Percentiles rank a stretch among this genome's conserved stretches.
phyloP scores from a whole-genome alignment of 2,888 invertebrate species.

The Drosophila peninsularis region DNA sequence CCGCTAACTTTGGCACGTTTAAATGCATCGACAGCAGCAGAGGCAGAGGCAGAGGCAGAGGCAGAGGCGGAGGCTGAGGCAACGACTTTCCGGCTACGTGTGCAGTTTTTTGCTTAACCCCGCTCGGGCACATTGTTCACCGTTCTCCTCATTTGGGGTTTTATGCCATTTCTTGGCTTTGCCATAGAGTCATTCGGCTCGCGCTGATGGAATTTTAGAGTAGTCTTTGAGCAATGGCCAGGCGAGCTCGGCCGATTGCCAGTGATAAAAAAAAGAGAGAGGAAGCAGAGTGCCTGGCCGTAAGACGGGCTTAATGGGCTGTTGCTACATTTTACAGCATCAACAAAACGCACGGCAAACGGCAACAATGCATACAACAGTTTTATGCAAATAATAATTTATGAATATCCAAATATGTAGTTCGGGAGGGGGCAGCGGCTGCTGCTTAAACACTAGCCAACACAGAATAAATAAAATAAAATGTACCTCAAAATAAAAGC shows the following conservation, averaged over 20 bases:
- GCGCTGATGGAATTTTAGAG: slow-evolving; percentile 71
- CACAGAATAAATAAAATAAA: slow-evolving; percentile 53
- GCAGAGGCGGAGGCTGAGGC: neutral
- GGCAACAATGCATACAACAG: slow-evolving; percentile 27
- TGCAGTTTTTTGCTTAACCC: slow-evolving; percentile 49
- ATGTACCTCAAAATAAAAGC: slow-evolving; percentile 68
- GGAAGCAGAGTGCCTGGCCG: slow-evolving; percentile 28
- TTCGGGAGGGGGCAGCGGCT: slow-evolving; percentile 28
- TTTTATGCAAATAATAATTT: slow-evolving; percentile 71
- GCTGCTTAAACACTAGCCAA: slow-evolving; percentile 31
- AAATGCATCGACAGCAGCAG: slow-evolving; percentile 62
- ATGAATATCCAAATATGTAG: slow-evolving; percentile 66
- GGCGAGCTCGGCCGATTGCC: slow-evolving; percentile 9
- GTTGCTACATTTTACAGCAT: slow-evolving; percentile 29
- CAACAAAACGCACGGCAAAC: slow-evolving; percentile 9
- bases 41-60: slow-evolving; percentile 14
- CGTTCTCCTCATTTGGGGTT: slow-evolving; percentile 38
- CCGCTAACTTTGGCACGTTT: slow-evolving; percentile 68
- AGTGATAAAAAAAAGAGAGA: slow-evolving; percentile 25
- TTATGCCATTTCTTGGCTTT: slow-evolving; percentile 36
- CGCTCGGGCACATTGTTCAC: slow-evolving; percentile 36
- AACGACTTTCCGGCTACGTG: slow-evolving; percentile 36
- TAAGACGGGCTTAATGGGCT: slow-evolving; percentile 59
- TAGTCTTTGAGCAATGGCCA: slow-evolving; percentile 16
- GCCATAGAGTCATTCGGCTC: slow-evolving; percentile 61